Base-by-base conservation (phyloP, 1,140 invertebrate species). In the Scaptomyza graminum region DNA sequence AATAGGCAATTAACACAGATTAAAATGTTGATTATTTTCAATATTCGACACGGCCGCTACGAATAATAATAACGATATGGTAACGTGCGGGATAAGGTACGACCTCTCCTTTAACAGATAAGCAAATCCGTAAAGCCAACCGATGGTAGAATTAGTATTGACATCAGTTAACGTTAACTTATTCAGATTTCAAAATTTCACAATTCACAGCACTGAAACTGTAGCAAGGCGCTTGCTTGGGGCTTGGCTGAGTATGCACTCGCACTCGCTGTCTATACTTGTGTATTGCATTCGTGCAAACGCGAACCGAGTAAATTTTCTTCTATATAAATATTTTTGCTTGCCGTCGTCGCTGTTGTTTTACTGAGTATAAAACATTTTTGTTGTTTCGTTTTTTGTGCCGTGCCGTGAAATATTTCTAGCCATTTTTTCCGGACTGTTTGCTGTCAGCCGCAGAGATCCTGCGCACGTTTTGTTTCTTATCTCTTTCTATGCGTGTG, bases 371-470 rank as follows among this genome's bases (percentile, higher is more conserved):
- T 78, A 82, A 70, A 55, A 68, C 64, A 74, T 63, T 82, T 88
- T 69, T 84, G n/a, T 83, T 68, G 43, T 59, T 65, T 60, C 39
- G 41, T 63, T 71, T 76, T 66, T 22, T 62, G 69, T 79, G 63
- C 66, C 66, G 69, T 79, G 63, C 66, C 66, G 69, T 83, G 69
- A 89, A 88, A 89, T 89, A 83, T 84, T 89, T 77, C 69, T 74
- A 70, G 60, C 64, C 65, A 87, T 87, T 87, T 90, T 90, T 87
- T 80, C 85, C 76, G 76, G 70, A 74, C 76, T 82, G 76, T 90
- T 79, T 87, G 66, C 62, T 74, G 66, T 54, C 59, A 79, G 77
- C 75, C 72, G 76, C 68, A 68, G 79, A 87, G 65, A 80, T 84
- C 82, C 85, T 90, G 80, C 84, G 80, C 80, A 90, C 78, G 68